Evolutionary conservation across 2,888 invertebrate genomes (phyloP).

Genomic region (Idaea straminata): DNA sequence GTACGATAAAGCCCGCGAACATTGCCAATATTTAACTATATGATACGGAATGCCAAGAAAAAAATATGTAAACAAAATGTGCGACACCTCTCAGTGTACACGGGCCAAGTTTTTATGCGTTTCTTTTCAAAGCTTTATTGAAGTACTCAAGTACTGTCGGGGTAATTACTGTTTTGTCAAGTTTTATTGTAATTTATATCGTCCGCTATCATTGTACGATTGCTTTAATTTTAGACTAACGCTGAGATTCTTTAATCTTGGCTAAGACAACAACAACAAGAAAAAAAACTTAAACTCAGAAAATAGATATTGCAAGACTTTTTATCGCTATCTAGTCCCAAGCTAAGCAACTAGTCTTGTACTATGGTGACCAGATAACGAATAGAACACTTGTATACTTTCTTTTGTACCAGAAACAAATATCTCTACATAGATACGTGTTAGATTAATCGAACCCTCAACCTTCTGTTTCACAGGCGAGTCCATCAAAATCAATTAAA

Average conservation of each 20-base stretch:
- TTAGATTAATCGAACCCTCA: too few relatives aligned
- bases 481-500: too few relatives aligned
- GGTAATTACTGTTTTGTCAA: neutral
- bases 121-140: neutral
- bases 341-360: too few relatives aligned
- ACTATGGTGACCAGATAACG: too few relatives aligned
- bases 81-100: conserved; percentile 9
- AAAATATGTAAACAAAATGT: conserved; percentile 11
- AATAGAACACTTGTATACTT: too few relatives aligned
- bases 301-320: too few relatives aligned
- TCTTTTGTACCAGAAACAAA: too few relatives aligned
- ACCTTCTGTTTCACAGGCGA: too few relatives aligned
- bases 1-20: conserved; percentile 48
- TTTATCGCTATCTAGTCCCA: too few relatives aligned
- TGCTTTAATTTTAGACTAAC: neutral
- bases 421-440: too few relatives aligned
- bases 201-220: neutral
- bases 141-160: neutral
- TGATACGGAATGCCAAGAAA: conserved; percentile 33
- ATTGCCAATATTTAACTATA: conserved; percentile 56
- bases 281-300: neutral
- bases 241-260: neutral
- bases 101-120: conserved; percentile 2
- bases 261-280: neutral
- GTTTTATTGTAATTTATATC: neutral